These are phyloP conservation scores for Halocynthia roretzi DNA, from an alignment of 23 tunicate species.

Conservation along the genomic window DNA sequence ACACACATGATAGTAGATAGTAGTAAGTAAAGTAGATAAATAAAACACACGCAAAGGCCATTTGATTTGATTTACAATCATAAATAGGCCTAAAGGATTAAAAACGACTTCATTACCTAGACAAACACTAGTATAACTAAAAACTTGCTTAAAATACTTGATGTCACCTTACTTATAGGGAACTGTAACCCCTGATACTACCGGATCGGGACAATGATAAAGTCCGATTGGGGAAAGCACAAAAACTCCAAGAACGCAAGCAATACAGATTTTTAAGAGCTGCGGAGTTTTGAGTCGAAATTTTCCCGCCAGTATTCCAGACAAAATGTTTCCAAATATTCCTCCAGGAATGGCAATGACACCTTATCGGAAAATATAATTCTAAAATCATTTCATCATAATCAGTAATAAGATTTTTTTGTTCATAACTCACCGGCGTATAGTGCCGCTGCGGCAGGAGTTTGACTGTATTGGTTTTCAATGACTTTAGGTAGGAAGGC, in stretches of 20 bases:
- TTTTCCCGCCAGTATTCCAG: conserved; percentile 54
- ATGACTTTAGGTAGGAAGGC: conserved; percentile 93
- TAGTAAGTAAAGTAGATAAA: not conserved
- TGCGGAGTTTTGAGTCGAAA: conserved; percentile 61
- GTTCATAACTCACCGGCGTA: conserved; percentile 50
- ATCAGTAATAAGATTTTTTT: not conserved
- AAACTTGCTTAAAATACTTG: not conserved
- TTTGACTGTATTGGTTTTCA: conserved; percentile 68
- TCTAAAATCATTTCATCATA: not conserved
- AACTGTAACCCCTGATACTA: conserved; percentile 54
- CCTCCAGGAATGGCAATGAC: conserved; percentile 91
- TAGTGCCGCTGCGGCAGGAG: conserved; percentile 87
- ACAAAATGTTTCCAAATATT: conserved; percentile 64
- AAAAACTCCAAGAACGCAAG: conserved; percentile 37
- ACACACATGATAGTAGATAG: too few relatives aligned
- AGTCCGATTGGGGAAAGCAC: conserved; percentile 33
- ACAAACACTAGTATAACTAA: too few relatives aligned
- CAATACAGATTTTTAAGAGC: conserved; percentile 31
- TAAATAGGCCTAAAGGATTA: too few relatives aligned
- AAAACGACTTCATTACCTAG: too few relatives aligned
- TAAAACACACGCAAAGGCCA: not conserved
- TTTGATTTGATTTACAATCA: too few relatives aligned
- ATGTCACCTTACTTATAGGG: conserved; percentile 32
- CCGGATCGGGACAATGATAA: conserved; percentile 33
- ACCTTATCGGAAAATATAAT: conserved; percentile 10